A percentile compares a stretch with the other conserved stretches of the same genome.
Conservation (phyloP, 1,140 invertebrate species). For the Capitella teleta region DNA sequence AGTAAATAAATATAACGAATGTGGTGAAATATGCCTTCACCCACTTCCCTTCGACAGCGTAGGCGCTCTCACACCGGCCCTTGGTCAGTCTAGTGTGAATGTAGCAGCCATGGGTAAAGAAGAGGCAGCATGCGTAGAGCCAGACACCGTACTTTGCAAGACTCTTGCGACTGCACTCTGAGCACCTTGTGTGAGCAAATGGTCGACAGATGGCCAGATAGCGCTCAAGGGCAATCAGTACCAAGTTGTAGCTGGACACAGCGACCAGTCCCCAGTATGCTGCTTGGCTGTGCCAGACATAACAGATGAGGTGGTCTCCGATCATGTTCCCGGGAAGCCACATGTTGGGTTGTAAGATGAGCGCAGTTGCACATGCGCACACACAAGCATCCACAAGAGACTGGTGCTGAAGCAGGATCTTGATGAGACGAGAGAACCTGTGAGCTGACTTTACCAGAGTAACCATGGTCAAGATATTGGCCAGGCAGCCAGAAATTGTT, state of each 20-base stretch:
- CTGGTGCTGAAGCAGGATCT: no score
- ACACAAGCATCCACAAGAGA: no score
- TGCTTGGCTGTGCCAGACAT: constrained; percentile 9
- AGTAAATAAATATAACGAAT: constrained; percentile 10
- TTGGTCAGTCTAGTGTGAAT: constrained; percentile 6
- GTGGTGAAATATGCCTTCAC: constrained; percentile 5
- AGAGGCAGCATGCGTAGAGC: constrained; percentile 4
- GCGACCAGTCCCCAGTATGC: constrained; percentile 9
- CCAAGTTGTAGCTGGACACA: constrained; percentile 8
- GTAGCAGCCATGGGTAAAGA: constrained; percentile 9
- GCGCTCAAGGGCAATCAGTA: constrained; percentile 4
- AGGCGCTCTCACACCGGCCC: constrained; percentile 5
- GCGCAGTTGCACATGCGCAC: no score
- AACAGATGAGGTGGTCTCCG: constrained; percentile 5
- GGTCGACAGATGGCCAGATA: constrained; percentile 3
- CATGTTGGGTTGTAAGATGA: constrained; percentile 3
- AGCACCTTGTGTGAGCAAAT: constrained; percentile 6
- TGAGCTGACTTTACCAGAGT: no score
- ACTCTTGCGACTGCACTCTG: not conserved
- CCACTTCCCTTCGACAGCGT: constrained; percentile 1
- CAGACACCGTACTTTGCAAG: no score
- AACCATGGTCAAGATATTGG: no score
- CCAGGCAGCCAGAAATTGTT: no score
- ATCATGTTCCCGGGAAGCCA: constrained; percentile 2
- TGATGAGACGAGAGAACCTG: no score